phyloP scores from a whole-genome alignment of 2,888 invertebrate genomes.

The Exephanes ischioxanthus region DNA sequence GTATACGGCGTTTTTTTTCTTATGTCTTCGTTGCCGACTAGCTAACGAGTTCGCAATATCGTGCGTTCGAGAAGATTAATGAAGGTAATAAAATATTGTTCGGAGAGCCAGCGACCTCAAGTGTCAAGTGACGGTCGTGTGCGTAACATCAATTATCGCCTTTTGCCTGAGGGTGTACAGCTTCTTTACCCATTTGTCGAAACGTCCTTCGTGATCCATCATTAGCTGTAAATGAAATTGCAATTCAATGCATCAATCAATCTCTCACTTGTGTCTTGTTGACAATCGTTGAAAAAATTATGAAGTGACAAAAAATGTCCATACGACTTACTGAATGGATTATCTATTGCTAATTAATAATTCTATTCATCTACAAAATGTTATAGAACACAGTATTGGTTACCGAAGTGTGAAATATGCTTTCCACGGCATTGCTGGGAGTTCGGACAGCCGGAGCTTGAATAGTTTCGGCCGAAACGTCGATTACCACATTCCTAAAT shows the following conservation, averaged over 20 bases:
- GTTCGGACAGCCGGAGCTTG: slow-evolving; percentile 87
- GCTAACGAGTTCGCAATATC: not conserved
- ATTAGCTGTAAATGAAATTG: slow-evolving; percentile 87
- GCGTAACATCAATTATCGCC: slow-evolving; percentile 85
- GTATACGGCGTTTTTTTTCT: not conserved
- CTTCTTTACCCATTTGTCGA: slow-evolving; percentile 92
- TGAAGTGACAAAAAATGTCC: too few relatives aligned
- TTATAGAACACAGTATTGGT: slow-evolving; percentile 12
- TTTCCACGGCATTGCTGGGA: slow-evolving; percentile 74
- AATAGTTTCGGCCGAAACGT: slow-evolving; percentile 90
- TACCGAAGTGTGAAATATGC: slow-evolving; percentile 83
- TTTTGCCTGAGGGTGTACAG: slow-evolving; percentile 89
- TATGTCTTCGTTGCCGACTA: not conserved
- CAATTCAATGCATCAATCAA: not conserved
- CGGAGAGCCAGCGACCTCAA: slow-evolving; percentile 36
- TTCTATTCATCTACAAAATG: not conserved
- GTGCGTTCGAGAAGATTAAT: not conserved
- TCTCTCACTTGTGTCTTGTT: too few relatives aligned
- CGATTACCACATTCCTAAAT: slow-evolving; percentile 90
- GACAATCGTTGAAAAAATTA: not conserved
- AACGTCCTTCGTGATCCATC: slow-evolving; percentile 88
- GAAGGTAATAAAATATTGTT: not conserved
- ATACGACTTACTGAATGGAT: not conserved
- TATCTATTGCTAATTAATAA: slow-evolving; percentile 24
- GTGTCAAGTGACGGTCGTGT: slow-evolving; percentile 56